Evolutionary conservation across 2,797 vertebrate genomes (phyloP), one percentile per base, ranked within the genome.

Genomic region (Microcaecilia unicolor): DNA sequence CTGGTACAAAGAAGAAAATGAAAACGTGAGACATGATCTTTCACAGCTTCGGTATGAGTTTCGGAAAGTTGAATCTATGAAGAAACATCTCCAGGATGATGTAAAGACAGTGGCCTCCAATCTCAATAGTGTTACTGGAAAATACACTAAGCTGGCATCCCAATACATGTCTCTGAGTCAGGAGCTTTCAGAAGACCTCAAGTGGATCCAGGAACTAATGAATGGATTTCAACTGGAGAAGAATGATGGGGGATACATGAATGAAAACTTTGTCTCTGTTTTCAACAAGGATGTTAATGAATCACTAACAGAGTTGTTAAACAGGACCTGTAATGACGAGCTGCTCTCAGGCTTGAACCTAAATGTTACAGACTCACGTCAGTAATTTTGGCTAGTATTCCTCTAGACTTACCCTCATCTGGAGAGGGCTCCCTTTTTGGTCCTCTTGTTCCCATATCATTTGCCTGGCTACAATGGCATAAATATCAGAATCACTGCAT

Each of bases 1-100:
- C 25, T 88, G 88, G 90, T 92, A 89, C 70, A 87, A 86, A 54
- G 83, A 88, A 26, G 81, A 90, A 59, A 84, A 57, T 0, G 87
- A 93, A 40, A 67, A 58, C 0, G 54, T 79, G 20, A 81, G 80
- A 45, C 88, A 87, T 9, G 60, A 70, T 32, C 72, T 97, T 10
- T 96, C 91, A 2, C 88, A 86, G 66, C 74, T 90, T 29, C 80
- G 59, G 31, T 91, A 86, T 0, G 86, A 93, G 28, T 80, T 83
- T 43, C 80, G 78, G 3, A 93, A 92, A 46, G 63, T 81, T 11
- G 72, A 90, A 48, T 74, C 81, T 36, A 47, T 70, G 28, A 82
- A 85, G 45, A 85, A 71, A 44, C 70, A 82, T 21, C 56, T 96
- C 22, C 77, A 78, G 41, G 74, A 89, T 3, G 86, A 93, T 27